These are phyloP conservation scores for Climacteris rufus DNA, from an alignment of 2,113 vertebrate genomes.

Conservation along the genomic window DNA sequence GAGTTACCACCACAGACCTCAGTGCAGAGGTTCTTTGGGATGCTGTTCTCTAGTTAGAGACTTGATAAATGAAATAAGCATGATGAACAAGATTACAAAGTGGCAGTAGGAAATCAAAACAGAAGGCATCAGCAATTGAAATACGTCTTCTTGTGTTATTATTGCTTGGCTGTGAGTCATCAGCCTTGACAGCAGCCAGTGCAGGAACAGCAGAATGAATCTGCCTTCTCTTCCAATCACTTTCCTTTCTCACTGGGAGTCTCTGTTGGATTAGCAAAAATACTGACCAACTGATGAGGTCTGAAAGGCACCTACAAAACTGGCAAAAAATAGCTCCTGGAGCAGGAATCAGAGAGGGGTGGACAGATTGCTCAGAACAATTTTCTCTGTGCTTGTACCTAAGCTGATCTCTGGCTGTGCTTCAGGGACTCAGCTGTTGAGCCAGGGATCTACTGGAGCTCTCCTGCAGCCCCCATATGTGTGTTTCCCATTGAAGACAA, in stretches of 20 bases:
- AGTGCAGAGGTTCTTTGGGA: neutral
- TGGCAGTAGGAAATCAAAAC: neutral
- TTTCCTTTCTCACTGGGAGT: slow-evolving; percentile 6
- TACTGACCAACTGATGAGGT: neutral
- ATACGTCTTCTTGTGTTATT: neutral
- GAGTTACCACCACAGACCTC: neutral
- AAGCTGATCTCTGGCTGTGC: neutral
- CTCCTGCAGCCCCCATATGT: neutral
- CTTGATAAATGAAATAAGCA: neutral
- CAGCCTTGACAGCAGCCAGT: neutral
- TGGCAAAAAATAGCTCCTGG: neutral
- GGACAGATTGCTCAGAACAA: neutral
- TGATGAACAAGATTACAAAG: neutral
- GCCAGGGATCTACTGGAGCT: neutral
- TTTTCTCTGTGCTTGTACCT: neutral
- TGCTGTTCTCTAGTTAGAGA: neutral
- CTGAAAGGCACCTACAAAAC: neutral
- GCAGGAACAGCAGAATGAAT: neutral
- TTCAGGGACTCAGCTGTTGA: neutral
- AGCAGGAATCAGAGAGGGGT: neutral
- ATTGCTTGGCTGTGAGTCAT: neutral
- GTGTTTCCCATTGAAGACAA: neutral
- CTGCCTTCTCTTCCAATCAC: neutral
- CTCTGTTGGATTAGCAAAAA: slow-evolving; percentile 12
- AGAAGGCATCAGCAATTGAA: neutral